Percentiles rank a stretch among this genome's conserved stretches.
Conservation (phyloP, 2,888 invertebrate genomes). For the Habrosyne pyritoides region DNA sequence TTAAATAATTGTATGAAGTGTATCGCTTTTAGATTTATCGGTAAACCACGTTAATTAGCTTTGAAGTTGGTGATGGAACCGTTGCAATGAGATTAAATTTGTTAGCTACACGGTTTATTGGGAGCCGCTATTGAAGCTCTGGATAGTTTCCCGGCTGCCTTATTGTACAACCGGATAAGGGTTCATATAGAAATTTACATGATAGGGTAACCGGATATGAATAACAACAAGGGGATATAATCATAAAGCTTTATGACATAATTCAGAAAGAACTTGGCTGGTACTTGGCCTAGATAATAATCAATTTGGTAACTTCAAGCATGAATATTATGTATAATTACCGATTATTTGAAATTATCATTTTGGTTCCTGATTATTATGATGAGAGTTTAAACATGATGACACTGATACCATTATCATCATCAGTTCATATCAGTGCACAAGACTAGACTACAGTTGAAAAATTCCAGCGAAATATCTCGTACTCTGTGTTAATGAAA, state of each 20-base stretch:
- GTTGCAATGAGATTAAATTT: constrained; percentile 32
- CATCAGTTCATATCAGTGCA: background rate
- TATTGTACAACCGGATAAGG: background rate
- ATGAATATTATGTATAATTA: too few relatives aligned
- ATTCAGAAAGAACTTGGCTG: too few relatives aligned
- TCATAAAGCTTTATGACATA: too few relatives aligned
- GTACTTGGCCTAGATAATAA: too few relatives aligned
- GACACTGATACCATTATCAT: too few relatives aligned
- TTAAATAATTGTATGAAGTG: constrained; percentile 22
- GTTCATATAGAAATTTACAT: background rate
- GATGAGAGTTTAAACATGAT: too few relatives aligned
- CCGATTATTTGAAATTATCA: too few relatives aligned
- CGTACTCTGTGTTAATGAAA: constrained; percentile 4
- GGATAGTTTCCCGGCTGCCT: constrained; percentile 1
- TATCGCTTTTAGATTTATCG: constrained; percentile 19
- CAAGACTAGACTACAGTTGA: background rate
- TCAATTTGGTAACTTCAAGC: too few relatives aligned
- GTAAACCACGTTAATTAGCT: constrained; percentile 19
- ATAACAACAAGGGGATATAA: background rate
- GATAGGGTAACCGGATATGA: background rate
- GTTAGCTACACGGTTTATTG: constrained; percentile 24
- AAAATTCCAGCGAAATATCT: background rate
- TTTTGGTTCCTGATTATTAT: too few relatives aligned
- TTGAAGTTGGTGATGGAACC: constrained; percentile 26
- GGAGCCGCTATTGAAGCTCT: constrained; percentile 4